Evolutionary conservation across 2,113 vertebrate species (phyloP).

Genomic region (Candoia aspera): DNA sequence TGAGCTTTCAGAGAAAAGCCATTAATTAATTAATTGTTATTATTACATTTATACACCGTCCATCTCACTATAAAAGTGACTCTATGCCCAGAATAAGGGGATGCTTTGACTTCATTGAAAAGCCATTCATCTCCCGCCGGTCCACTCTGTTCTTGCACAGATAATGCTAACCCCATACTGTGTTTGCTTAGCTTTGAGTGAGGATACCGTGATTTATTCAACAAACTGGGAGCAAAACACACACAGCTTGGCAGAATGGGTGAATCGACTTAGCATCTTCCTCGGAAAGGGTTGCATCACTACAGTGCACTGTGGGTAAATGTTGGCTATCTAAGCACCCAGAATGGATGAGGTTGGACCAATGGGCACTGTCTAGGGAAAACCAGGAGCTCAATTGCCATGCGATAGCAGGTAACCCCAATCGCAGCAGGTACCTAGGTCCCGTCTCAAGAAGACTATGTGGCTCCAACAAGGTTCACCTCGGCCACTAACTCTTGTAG

Average conservation of each 20-base stretch:
- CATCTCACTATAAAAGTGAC: neutral
- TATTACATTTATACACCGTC: no score
- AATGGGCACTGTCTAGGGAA: no score
- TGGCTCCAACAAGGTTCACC: no score
- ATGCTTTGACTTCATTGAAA: neutral
- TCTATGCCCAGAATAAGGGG: conserved; percentile 28
- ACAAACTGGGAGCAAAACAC: neutral
- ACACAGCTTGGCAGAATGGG: neutral
- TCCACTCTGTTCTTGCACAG: neutral
- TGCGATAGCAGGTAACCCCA: no score
- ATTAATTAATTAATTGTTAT: no score
- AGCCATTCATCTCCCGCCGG: neutral
- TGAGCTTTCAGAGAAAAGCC: conserved; percentile 6
- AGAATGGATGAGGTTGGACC: neutral
- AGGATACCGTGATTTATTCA: no score
- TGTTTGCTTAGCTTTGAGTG: no score
- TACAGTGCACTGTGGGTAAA: neutral
- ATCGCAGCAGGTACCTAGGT: no score
- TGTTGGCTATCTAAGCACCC: neutral
- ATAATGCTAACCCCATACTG: no score
- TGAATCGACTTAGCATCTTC: neutral
- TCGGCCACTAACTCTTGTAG: no score
- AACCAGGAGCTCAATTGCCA: no score
- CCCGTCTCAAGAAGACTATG: no score
- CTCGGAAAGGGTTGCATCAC: neutral